Evolutionary conservation across 1,140 invertebrate genomes (phyloP).

Genomic region (Sarcophaga peregrina): DNA sequence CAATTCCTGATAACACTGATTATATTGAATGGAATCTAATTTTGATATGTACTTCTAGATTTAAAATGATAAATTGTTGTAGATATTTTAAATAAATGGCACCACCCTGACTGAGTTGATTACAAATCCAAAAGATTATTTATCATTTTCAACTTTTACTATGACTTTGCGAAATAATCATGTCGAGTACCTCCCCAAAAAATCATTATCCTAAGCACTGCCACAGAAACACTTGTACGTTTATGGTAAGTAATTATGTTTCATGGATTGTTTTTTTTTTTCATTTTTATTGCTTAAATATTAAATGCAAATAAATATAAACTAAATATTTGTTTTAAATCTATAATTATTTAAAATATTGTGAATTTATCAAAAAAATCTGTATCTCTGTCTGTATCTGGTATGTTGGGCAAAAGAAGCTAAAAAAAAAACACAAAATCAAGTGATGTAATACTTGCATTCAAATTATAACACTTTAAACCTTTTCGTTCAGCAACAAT

Average conservation of each 20-base stretch:
- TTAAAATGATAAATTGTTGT: too few relatives aligned
- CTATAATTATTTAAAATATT: conserved; percentile 1
- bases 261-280: too few relatives aligned
- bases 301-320: not conserved
- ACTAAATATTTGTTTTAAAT: conserved; percentile 23
- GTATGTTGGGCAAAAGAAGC: not conserved
- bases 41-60: too few relatives aligned
- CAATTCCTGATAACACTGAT: too few relatives aligned
- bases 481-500: not conserved
- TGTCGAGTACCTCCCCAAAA: too few relatives aligned
- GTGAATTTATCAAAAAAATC: not conserved
- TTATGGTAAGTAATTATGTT: not conserved
- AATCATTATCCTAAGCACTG: too few relatives aligned
- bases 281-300: not conserved
- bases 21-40: too few relatives aligned
- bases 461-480: conserved; percentile 12
- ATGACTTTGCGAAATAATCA: not conserved
- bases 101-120: too few relatives aligned
- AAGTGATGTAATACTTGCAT: not conserved
- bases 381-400: not conserved
- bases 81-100: too few relatives aligned
- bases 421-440: not conserved
- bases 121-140: too few relatives aligned
- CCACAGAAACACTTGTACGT: not conserved
- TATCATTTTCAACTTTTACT: not conserved